Percentiles rank a stretch among this genome's conserved stretches.
These are phyloP conservation scores for Halictus rubicundus DNA, from an alignment of 1,140 invertebrate species.

Conservation along the genomic window DNA sequence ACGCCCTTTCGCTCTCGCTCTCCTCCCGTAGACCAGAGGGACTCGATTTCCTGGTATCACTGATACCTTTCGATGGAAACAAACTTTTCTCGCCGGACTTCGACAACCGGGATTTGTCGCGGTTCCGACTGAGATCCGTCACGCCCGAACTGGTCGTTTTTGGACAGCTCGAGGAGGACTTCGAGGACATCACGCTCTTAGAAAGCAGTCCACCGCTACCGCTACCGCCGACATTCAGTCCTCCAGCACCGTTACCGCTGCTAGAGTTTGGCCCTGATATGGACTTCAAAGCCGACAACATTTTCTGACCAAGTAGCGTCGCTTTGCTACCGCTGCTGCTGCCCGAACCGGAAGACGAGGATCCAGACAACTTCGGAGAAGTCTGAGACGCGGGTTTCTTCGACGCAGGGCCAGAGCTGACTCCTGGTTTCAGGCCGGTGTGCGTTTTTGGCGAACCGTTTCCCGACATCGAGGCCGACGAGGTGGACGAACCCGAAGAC, in stretches of 20 bases:
- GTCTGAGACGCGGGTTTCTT: conserved; percentile 85
- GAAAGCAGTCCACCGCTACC: conserved; percentile 57
- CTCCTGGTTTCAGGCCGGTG: conserved; percentile 91
- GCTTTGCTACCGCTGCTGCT: conserved; percentile 65
- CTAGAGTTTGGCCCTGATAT: conserved; percentile 64
- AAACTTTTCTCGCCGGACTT: conserved; percentile 84
- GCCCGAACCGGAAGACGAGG: conserved; percentile 47
- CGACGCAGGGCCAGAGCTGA: conserved; percentile 89
- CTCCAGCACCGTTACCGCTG: conserved; percentile 35
- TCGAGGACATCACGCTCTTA: conserved; percentile 70
- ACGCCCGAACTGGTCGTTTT: conserved; percentile 76
- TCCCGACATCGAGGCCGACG: conserved; percentile 73
- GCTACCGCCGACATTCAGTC: conserved; percentile 2
- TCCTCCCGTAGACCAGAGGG: conserved; percentile 84
- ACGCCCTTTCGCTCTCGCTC: conserved; percentile 82
- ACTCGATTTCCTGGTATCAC: conserved; percentile 84
- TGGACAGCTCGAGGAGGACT: conserved; percentile 77
- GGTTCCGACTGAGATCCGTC: conserved; percentile 82
- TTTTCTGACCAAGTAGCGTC: conserved; percentile 77
- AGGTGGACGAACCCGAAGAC: conserved; percentile 50
- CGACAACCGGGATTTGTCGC: conserved; percentile 81
- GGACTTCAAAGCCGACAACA: conserved; percentile 77
- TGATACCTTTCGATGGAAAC: conserved; percentile 81
- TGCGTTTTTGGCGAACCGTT: conserved; percentile 88
- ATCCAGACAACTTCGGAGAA: conserved; percentile 73